phyloP scores from a whole-genome alignment of 2,888 invertebrate genomes.

The Cosmopolites sordidus region DNA sequence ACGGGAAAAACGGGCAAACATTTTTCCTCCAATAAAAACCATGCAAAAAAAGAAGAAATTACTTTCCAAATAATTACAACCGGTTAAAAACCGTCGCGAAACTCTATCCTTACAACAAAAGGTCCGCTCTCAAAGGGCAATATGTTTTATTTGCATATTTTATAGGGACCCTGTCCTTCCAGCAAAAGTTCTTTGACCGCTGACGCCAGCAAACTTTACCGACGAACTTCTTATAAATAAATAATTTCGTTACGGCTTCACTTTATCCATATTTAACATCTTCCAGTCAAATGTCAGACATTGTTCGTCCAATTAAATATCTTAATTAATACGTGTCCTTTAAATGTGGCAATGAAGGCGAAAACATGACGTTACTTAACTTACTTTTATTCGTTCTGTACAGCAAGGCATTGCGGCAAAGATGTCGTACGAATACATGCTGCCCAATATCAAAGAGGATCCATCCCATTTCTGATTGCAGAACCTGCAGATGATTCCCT shows the following conservation, averaged over 20 bases:
- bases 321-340: too few relatives aligned
- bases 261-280: slow-evolving; percentile 6
- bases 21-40: too few relatives aligned
- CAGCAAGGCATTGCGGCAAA: slow-evolving; percentile 97
- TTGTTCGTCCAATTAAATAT: too few relatives aligned
- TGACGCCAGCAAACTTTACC: slow-evolving; percentile 10
- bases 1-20: too few relatives aligned
- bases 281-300: not conserved
- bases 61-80: too few relatives aligned
- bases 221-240: slow-evolving; percentile 19
- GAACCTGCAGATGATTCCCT: slow-evolving; percentile 76
- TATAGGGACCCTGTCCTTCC: slow-evolving; percentile 20
- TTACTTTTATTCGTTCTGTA: slow-evolving; percentile 83
- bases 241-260: slow-evolving; percentile 2
- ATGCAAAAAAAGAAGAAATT: too few relatives aligned
- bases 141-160: slow-evolving; percentile 19
- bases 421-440: slow-evolving; percentile 98
- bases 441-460: slow-evolving; percentile 87
- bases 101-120: too few relatives aligned
- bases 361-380: slow-evolving; percentile 27
- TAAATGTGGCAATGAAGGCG: too few relatives aligned
- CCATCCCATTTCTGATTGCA: slow-evolving; percentile 90
- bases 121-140: not conserved
- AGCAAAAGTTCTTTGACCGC: slow-evolving; percentile 21
- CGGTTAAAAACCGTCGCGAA: too few relatives aligned